Percentiles rank a stretch among this genome's conserved stretches.
phyloP scores from a whole-genome alignment of 2,797 vertebrate species.

The Notamacropus eugenii region DNA sequence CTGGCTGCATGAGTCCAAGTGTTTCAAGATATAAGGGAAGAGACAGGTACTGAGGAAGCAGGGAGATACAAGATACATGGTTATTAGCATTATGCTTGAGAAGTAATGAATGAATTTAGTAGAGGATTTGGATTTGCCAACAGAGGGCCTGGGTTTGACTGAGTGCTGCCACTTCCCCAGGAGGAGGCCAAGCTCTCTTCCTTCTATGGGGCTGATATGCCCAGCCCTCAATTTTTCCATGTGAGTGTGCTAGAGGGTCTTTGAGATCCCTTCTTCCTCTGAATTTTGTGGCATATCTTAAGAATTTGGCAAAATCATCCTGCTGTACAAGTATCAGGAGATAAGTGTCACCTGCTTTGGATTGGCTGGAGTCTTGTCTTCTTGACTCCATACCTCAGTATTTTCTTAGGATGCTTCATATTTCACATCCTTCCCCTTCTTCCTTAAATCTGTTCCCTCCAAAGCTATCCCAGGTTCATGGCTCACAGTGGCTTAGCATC shows the following conservation, averaged over 20 bases:
- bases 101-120: neutral
- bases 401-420: neutral
- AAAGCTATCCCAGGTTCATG: no score
- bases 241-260: neutral
- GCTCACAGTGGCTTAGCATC: neutral
- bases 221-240: neutral
- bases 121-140: neutral
- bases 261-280: neutral
- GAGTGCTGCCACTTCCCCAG: neutral
- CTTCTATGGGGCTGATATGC: no score
- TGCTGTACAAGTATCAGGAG: neutral
- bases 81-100: neutral
- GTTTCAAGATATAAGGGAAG: neutral
- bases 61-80: neutral
- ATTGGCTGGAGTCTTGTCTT: neutral
- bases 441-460: neutral
- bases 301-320: neutral
- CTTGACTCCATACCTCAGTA: neutral
- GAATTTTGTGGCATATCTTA: neutral
- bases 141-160: neutral
- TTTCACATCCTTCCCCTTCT: neutral
- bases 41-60: no score
- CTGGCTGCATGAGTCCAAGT: neutral
- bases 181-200: neutral
- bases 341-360: neutral